phyloP scores from a whole-genome alignment of 2,113 vertebrate species.

The Scomber colias region DNA sequence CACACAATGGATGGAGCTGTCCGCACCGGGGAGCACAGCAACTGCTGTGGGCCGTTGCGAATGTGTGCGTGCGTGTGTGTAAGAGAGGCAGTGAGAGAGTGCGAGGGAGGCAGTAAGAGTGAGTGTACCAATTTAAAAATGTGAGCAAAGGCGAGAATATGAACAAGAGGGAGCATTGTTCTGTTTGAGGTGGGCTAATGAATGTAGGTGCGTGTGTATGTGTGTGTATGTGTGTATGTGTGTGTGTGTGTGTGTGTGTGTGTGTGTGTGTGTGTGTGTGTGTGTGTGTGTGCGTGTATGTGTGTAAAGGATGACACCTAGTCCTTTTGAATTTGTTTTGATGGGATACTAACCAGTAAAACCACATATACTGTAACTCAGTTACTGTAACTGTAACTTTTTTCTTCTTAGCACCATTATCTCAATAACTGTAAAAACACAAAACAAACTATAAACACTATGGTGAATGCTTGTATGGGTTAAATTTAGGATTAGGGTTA shows the following conservation, averaged over 20 bases:
- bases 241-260: slow-evolving; percentile 7
- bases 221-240: background rate
- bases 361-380: background rate
- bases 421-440: too few relatives aligned
- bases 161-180: slow-evolving; percentile 40
- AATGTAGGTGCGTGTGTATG: slow-evolving; percentile 14
- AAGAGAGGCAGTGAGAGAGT: background rate
- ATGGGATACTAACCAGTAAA: background rate
- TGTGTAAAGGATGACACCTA: background rate
- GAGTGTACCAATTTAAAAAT: slow-evolving; percentile 70
- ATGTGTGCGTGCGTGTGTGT: slow-evolving; percentile 24
- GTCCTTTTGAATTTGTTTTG: background rate
- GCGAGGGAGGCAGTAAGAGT: slow-evolving; percentile 48
- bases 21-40: slow-evolving; percentile 60
- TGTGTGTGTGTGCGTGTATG: slow-evolving; percentile 10
- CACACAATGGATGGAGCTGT: slow-evolving; percentile 82
- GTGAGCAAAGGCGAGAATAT: slow-evolving; percentile 55
- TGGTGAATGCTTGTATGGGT: too few relatives aligned
- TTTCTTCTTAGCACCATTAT: background rate
- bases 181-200: slow-evolving; percentile 38
- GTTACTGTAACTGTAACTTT: too few relatives aligned
- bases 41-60: slow-evolving; percentile 58
- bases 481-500: too few relatives aligned
- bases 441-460: too few relatives aligned
- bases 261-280: slow-evolving; percentile 4